These are phyloP conservation scores for Drosophila subquinaria DNA, from an alignment of 2,888 invertebrate species.

Conservation along the genomic window DNA sequence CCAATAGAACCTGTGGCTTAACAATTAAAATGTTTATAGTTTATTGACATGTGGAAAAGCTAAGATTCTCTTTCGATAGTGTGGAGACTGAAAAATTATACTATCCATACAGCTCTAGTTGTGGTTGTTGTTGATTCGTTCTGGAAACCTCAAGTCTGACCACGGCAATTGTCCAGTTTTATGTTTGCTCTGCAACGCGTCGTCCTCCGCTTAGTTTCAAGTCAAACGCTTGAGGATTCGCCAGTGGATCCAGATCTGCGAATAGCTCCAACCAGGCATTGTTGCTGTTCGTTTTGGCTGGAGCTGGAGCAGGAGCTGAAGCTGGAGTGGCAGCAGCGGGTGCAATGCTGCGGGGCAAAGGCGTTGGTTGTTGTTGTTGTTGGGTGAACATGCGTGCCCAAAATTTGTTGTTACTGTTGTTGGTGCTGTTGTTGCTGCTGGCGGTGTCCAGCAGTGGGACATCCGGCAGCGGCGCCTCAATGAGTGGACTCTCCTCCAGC, in stretches of 20 bases:
- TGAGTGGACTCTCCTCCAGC: conserved; percentile 64
- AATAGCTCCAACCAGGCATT: conserved; percentile 83
- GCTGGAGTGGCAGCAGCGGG: conserved; percentile 15
- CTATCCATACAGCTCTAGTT: conserved; percentile 29
- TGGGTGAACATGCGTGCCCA: conserved; percentile 73
- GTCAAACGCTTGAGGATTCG: conserved; percentile 83
- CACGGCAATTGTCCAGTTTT: conserved; percentile 45
- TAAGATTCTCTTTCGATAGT: conserved; percentile 21
- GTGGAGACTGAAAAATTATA: conserved; percentile 18
- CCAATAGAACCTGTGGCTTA: conserved; percentile 6
- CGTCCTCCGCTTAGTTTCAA: conserved; percentile 77
- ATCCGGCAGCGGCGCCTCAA: conserved; percentile 50
- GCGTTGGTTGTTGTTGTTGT: conserved; percentile 33
- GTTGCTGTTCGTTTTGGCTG: conserved; percentile 35
- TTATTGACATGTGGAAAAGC: conserved; percentile 43
- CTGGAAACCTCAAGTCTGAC: conserved; percentile 42
- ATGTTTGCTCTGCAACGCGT: conserved; percentile 82
- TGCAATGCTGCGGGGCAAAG: conserved; percentile 17
- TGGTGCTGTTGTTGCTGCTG: conserved; percentile 53
- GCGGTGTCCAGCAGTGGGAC: conserved; percentile 10
- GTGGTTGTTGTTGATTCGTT: conserved; percentile 17
- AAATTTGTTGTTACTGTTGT: conserved; percentile 62
- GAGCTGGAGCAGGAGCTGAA: conserved; percentile 4
- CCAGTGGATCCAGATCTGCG: conserved; percentile 83
- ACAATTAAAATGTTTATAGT: conserved; percentile 21